Percentiles rank a stretch among this genome's conserved stretches.
phyloP scores from a whole-genome alignment of 2,113 vertebrate genomes.

The Haemorhous mexicanus region DNA sequence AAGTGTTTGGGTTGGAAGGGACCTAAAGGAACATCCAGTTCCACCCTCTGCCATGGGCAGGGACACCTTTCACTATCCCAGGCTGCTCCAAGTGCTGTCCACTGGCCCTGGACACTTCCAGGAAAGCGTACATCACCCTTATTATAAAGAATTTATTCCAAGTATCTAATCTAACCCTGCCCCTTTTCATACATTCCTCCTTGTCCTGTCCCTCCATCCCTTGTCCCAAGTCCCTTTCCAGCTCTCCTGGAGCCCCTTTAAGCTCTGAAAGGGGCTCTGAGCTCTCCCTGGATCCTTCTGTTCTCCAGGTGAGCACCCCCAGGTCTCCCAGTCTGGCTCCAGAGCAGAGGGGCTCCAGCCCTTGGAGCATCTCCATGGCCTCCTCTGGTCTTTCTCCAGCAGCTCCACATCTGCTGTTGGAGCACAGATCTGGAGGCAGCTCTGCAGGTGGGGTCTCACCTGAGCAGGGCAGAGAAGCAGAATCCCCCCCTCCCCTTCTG shows the following conservation, averaged over 20 bases:
- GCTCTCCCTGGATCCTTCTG: not conserved
- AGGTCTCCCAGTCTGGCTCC: not conserved
- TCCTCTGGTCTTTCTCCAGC: not conserved
- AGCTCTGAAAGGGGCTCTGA: not conserved
- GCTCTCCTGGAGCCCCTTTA: not conserved
- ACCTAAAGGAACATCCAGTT: not conserved
- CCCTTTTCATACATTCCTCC: not conserved
- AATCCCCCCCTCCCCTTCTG: not conserved
- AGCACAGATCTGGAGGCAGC: rapidly evolving
- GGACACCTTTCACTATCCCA: not conserved
- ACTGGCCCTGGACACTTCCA: not conserved
- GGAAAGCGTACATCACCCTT: not conserved
- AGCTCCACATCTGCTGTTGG: not conserved
- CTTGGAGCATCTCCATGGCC: rapidly evolving
- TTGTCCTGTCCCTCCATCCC: rapidly evolving
- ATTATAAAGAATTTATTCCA: not conserved
- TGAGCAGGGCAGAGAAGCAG: not conserved
- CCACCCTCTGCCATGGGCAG: not conserved
- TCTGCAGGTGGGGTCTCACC: not conserved
- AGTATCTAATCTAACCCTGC: not conserved
- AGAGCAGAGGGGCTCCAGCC: not conserved
- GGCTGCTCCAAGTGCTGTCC: rapidly evolving
- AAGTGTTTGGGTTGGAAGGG: not conserved
- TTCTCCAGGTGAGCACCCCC: not conserved
- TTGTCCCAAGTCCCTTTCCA: not conserved